Conservation (phyloP, 2,888 invertebrate species). For the Alsophila aescularia region DNA sequence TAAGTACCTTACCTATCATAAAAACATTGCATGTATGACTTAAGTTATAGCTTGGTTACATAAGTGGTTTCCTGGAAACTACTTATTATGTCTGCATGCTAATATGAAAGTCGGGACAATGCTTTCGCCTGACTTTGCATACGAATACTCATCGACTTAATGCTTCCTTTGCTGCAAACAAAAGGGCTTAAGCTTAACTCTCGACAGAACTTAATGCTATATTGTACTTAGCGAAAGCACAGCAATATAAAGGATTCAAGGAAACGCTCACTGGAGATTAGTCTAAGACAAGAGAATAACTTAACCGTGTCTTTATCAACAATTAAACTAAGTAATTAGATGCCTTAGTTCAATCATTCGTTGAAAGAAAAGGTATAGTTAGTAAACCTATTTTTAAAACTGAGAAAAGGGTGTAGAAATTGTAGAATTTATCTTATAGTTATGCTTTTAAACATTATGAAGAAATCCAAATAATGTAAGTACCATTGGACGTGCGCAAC, state of each 20-base stretch:
- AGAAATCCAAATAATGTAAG: slow-evolving; percentile 1
- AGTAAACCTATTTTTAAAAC: no score
- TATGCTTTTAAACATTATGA: neutral
- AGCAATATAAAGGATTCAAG: neutral
- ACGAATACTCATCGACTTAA: slow-evolving; percentile 31
- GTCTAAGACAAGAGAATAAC: neutral
- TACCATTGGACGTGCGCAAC: slow-evolving; percentile 21
- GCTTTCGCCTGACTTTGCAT: slow-evolving; percentile 34
- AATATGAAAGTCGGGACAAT: slow-evolving; percentile 71
- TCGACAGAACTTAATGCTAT: slow-evolving; percentile 6
- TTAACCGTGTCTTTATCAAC: no score
- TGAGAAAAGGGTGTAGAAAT: no score
- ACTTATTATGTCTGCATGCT: slow-evolving; percentile 52
- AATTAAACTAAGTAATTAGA: no score
- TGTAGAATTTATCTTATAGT: no score
- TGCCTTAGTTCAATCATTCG: no score
- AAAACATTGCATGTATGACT: slow-evolving; percentile 43
- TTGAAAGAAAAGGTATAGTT: neutral
- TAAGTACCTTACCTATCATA: slow-evolving; percentile 40
- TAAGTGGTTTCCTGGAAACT: slow-evolving; percentile 57
- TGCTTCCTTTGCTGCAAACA: slow-evolving; percentile 33
- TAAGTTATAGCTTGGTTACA: slow-evolving; percentile 41
- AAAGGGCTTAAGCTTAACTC: slow-evolving; percentile 20
- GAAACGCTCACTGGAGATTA: neutral
- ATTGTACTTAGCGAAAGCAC: neutral